A percentile compares a stretch with the other conserved stretches of the same genome.
These are phyloP conservation scores for Tridacna crocea DNA, from an alignment of 2,888 invertebrate genomes.

Conservation along the genomic window DNA sequence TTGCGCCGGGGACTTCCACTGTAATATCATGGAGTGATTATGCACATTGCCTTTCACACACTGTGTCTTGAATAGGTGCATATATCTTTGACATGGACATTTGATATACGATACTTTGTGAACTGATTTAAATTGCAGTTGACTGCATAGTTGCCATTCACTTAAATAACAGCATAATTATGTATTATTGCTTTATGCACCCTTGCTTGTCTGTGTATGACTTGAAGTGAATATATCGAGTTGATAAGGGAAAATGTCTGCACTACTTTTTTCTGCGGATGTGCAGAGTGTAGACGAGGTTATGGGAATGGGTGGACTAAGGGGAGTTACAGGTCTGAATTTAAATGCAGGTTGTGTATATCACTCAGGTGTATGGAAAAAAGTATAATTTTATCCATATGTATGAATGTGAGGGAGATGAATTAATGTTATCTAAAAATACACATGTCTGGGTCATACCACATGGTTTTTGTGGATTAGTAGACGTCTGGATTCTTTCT, in stretches of 20 bases:
- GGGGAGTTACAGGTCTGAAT: constrained; percentile 49
- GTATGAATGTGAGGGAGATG: constrained; percentile 26
- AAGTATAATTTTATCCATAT: constrained; percentile 32
- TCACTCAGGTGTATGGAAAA: constrained; percentile 36
- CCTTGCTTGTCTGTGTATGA: constrained; percentile 45
- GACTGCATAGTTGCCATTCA: constrained; percentile 41
- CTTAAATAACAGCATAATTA: constrained; percentile 31
- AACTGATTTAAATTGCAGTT: constrained; percentile 31
- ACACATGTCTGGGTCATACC: constrained; percentile 27
- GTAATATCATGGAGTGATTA: constrained; percentile 62
- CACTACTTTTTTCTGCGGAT: constrained; percentile 61
- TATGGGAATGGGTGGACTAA: constrained; percentile 56
- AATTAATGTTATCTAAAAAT: constrained; percentile 36
- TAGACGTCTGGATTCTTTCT: neutral
- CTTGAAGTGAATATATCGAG: constrained; percentile 43
- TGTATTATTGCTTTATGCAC: constrained; percentile 33
- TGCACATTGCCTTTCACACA: constrained; percentile 50
- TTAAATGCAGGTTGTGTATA: constrained; percentile 36
- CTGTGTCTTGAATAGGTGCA: constrained; percentile 43
- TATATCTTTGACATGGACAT: constrained; percentile 37
- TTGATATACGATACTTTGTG: constrained; percentile 36
- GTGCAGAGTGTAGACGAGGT: constrained; percentile 54
- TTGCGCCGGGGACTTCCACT: constrained; percentile 57
- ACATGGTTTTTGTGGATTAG: constrained; percentile 14
- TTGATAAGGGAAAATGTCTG: constrained; percentile 40